Conservation (phyloP, 2,888 invertebrate genomes). For the Stenodera caucasica region DNA sequence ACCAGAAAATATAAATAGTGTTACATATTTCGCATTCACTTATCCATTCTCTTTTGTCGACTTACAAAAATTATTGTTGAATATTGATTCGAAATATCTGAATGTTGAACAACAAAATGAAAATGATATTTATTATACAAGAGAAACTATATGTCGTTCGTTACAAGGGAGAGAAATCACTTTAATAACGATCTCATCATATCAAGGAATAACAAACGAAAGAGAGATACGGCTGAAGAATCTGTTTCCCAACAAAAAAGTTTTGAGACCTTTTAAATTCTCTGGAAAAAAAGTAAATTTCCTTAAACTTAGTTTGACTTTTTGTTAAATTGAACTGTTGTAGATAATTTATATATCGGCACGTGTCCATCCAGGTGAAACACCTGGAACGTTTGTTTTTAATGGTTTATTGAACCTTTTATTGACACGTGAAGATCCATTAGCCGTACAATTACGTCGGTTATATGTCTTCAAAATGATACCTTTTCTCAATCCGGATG, state of each 20-base stretch:
- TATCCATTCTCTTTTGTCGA: conserved; percentile 88
- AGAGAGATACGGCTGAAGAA: conserved; percentile 72
- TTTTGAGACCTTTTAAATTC: conserved; percentile 74
- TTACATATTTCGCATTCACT: conserved; percentile 87
- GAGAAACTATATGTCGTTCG: conserved; percentile 79
- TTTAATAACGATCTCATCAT: conserved; percentile 80
- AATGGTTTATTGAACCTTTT: conserved; percentile 85
- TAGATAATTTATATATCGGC: conserved; percentile 84
- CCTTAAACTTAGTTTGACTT: background rate
- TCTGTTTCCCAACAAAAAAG: conserved; percentile 71
- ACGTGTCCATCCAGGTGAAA: conserved; percentile 90
- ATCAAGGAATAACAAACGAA: conserved; percentile 72
- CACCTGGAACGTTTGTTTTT: conserved; percentile 87
- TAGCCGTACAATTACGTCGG: conserved; percentile 72
- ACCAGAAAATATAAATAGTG: conserved; percentile 69
- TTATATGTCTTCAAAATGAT: conserved; percentile 86
- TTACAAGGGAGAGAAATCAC: conserved; percentile 78
- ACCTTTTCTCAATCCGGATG: conserved; percentile 90
- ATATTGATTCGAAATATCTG: conserved; percentile 67
- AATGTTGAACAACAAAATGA: conserved; percentile 49
- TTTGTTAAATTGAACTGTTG: conserved; percentile 30
- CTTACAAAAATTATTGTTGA: conserved; percentile 71
- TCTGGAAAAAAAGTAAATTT: conserved; percentile 70
- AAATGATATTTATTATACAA: conserved; percentile 81
- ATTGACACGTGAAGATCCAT: conserved; percentile 71